A percentile compares a stretch with the other conserved stretches of the same genome.
Conservation (phyloP, 2,797 vertebrate species). For the Avahi laniger region DNA sequence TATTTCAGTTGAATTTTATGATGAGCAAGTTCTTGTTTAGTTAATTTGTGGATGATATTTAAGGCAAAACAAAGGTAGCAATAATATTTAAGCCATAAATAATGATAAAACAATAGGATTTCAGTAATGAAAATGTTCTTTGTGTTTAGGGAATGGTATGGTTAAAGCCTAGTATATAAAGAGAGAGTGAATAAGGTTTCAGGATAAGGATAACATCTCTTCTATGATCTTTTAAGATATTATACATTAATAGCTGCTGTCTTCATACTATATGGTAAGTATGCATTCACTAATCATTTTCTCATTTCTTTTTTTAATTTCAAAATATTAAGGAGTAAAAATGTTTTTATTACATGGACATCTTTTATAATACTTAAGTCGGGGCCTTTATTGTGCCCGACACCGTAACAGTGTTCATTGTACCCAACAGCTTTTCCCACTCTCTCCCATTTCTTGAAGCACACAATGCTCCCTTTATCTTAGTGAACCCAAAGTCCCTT, state of each 20-base stretch:
- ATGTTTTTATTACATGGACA: neutral
- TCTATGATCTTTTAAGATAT: neutral
- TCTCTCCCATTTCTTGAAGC: neutral
- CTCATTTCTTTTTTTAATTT: neutral
- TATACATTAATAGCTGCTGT: neutral
- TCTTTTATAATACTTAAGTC: neutral
- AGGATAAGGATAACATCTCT: neutral
- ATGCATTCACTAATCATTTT: neutral
- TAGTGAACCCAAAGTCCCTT: neutral
- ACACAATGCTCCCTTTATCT: neutral
- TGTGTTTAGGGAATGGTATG: neutral
- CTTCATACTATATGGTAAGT: neutral
- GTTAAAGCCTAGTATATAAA: neutral
- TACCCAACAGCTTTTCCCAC: neutral
- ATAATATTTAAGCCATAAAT: neutral
- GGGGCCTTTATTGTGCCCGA: neutral
- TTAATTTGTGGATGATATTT: neutral
- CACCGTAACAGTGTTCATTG: neutral
- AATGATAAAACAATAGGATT: neutral
- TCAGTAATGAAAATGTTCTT: neutral
- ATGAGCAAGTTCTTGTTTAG: neutral
- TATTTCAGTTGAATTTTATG: neutral
- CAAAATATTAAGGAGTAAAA: neutral
- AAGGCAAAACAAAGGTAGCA: neutral
- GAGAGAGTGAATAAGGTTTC: neutral